Base-by-base conservation (phyloP, 2,797 vertebrate genomes). In the Tympanoctomys barrerae region DNA sequence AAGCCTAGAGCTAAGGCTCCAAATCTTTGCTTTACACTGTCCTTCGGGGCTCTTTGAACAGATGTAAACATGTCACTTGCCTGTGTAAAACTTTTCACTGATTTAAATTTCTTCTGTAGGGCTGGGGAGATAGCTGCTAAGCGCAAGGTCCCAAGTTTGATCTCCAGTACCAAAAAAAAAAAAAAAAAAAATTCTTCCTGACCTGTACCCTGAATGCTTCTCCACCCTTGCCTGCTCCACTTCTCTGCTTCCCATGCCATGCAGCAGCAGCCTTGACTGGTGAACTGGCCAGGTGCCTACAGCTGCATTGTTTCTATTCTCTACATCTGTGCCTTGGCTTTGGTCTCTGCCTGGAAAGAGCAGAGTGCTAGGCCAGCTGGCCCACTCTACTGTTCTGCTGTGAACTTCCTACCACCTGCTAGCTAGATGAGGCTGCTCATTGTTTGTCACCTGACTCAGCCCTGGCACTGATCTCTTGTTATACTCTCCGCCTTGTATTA, bases 241-340 rank as follows among this genome's bases (percentile, higher is more conserved):
- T 64, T 77, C 49, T 71, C 71, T 87, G 57, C 71, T 21, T 70
- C 54, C 46, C 22, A 9, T 11, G 75, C 49, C 49, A 1, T 14
- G 33, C 57, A 75, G 52, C 68, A 52, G 78, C 71, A 77, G 16
- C 57, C 46, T 46, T 22, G 31, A 26, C 70, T 54, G 9, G 36
- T 28, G 49, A 33, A 22, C 26, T 18, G 10, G 39, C 71, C 22
- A 13, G 22, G 10, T 42, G 10, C 39, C 71, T 46, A 24, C 71
- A 19, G 0, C 59, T 62, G 49, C 5, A 0, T 22, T 8, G 0
- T 18, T 71, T 52, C 77, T 22, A 16, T 42, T 21, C 18, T 87
- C n/a, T 68, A 31, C 14, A 1, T 18, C 24, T n/a, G 54, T 36
- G 59, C 39, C 70, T 57, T 10, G 42, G 31, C n/a, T 62, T 68